Base-by-base conservation (phyloP, 1,140 invertebrate genomes). In the Trachelipus rathkii region DNA sequence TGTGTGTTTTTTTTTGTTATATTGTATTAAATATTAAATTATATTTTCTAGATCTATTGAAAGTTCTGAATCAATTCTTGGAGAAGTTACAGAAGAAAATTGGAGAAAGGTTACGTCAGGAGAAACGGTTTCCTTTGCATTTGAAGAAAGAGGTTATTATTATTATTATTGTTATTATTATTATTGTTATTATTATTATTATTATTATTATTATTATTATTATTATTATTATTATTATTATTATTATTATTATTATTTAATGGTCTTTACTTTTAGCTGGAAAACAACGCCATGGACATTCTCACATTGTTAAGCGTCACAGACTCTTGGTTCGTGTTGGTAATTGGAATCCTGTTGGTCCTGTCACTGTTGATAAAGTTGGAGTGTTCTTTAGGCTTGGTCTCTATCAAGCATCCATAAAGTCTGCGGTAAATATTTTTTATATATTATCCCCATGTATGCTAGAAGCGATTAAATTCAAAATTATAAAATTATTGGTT, bases 281-380 rank as follows among this genome's bases (percentile, higher is more conserved):
- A 53, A 93, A 93, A 84, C 83, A 90, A 45, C 84, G 92, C 43
- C 91, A 93, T 84, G 88, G 92, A 81, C 90, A 94, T 83, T 92
- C 92, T 0, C 93, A 95, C 84, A 91, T 91, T 76, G 85, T 92
- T 60, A 87, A 88, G 83, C 89, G 92, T 81, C 95, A 97, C 86
- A 95, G 96, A 84, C 88, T 99, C 60, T 87, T 90, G 15, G 91
- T 98, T 11, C 88, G 91, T 75, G 90, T 98, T 21, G 93, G 96
- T 80, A 95, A 95, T 10, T 98, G 95, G 95, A 89, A 90, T 72
- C 87, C 92, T 50, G 89, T 95, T 74, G 89, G 90, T 79, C 94
- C 96, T 15, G 92, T 99, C 0, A 94, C 94, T 3, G 92, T 99
- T 0, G 96, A 99, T 86, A 92, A 93, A 86, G 95, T 98, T 15